Evolutionary conservation across 2,888 invertebrate genomes (phyloP).

Genomic region (Noctua comes): DNA sequence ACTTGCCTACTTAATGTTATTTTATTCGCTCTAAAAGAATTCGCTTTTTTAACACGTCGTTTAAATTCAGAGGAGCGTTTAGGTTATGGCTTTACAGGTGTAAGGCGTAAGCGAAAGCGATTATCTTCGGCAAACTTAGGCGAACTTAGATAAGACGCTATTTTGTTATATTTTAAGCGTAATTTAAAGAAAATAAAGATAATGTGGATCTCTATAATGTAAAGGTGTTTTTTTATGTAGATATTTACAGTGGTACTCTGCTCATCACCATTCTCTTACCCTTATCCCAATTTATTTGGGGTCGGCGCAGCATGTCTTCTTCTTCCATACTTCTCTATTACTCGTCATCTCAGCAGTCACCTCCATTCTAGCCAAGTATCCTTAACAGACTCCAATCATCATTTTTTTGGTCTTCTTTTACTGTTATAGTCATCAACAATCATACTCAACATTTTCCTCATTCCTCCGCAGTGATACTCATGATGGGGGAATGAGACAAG

Average conservation of each 20-base stretch:
- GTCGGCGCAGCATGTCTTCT: too few relatives aligned
- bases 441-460: too few relatives aligned
- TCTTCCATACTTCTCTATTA: too few relatives aligned
- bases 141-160: too few relatives aligned
- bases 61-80: slow-evolving; percentile 77
- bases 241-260: not conserved
- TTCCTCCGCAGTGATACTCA: too few relatives aligned
- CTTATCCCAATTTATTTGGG: too few relatives aligned
- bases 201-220: not conserved
- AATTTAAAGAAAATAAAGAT: not conserved
- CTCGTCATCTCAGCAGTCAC: too few relatives aligned
- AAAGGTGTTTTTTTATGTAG: not conserved
- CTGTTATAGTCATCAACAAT: too few relatives aligned
- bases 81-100: slow-evolving; percentile 40
- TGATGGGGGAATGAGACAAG: not conserved
- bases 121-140: not conserved
- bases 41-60: slow-evolving; percentile 79
- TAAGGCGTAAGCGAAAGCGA: slow-evolving; percentile 38
- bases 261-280: too few relatives aligned
- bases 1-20: slow-evolving; percentile 74
- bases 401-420: too few relatives aligned
- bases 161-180: not conserved
- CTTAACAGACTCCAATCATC: not conserved
- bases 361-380: not conserved
- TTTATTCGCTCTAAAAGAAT: slow-evolving; percentile 76